phyloP scores from a whole-genome alignment of 2,797 vertebrate species.

The Heterohyrax brucei region DNA sequence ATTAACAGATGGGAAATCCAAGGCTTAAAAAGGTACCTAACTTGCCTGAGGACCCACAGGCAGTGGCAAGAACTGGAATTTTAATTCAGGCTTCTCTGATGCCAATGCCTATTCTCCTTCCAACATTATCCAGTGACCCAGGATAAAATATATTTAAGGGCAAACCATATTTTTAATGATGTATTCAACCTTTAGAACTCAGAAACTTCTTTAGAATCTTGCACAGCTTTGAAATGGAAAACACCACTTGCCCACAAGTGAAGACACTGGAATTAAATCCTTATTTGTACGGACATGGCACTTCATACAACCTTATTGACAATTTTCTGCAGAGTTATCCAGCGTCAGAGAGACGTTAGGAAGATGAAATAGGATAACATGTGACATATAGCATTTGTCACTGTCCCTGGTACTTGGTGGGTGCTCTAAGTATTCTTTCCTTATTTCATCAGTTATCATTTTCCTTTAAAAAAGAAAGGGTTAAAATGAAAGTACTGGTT shows the following conservation, averaged over 20 bases:
- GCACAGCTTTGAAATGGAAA: conserved; percentile 10
- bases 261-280: background rate
- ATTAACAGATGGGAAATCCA: background rate
- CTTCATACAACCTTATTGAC: background rate
- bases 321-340: background rate
- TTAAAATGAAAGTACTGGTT: conserved; percentile 19
- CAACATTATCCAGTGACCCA: background rate
- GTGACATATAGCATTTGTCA: background rate
- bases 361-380: background rate
- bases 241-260: background rate
- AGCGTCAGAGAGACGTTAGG: background rate
- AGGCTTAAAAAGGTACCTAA: conserved; percentile 17
- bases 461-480: conserved; percentile 18
- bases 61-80: background rate
- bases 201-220: conserved; percentile 54
- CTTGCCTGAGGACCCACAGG: background rate
- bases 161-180: conserved; percentile 42
- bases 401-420: background rate
- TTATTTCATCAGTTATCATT: conserved; percentile 62
- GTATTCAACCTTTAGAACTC: conserved; percentile 30
- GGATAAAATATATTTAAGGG: conserved; percentile 59
- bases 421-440: background rate
- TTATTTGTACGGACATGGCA: background rate
- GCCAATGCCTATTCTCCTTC: background rate
- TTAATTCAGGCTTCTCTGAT: conserved; percentile 9